Base-by-base conservation (phyloP, 2,888 invertebrate species). In the Drosophila algonquin region DNA sequence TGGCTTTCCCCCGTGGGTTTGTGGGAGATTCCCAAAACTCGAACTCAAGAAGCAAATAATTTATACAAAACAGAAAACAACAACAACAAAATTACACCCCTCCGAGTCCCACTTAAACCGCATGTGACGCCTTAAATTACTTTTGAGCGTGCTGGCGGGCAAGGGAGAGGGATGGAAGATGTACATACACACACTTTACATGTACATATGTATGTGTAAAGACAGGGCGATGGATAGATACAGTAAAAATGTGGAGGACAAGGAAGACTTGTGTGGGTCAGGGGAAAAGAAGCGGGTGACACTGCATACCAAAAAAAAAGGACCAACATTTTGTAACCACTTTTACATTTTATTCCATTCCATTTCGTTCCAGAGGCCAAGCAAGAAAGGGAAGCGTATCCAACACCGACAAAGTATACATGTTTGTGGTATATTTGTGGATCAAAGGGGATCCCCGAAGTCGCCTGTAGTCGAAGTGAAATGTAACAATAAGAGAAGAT, bases 81-180 rank as follows among this genome's bases (percentile, higher is more conserved):
- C 16, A 18, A 45, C 24, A 24, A 30, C 18, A 50, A 53, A 56
- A 53, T 58, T 30, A 21, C 55, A 24, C 14, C 45, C 44, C 48
- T n/a, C 46, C 2, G 7, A 30, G 35, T 65, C 54, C 44, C 27
- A 32, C 44, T 62, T 46, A 64, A 71, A 61, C 71, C 73, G 68
- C 68, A 80, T 79, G 79, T 58, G 70, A 72, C 32, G 71, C 68
- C 71, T 74, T 76, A 78, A 73, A 76, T 70, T 81, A 73, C 71
- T 62, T 73, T 70, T 21, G 54, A 67, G 40, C 45, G 74, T 62
- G 70, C 50, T 48, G 64, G 12, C 30, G 24, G 14, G 30, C 61
- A 6, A 45, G 30, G 35, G 21, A 12, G 14, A 14, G 3, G 6
- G 44, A 18, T 18, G 8, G 32, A 21, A 6, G 3, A 14, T 14